Evolutionary conservation across 2,113 vertebrate species (phyloP), one percentile per base, ranked within the genome.

Genomic region (Hippocampus mohnikei): DNA sequence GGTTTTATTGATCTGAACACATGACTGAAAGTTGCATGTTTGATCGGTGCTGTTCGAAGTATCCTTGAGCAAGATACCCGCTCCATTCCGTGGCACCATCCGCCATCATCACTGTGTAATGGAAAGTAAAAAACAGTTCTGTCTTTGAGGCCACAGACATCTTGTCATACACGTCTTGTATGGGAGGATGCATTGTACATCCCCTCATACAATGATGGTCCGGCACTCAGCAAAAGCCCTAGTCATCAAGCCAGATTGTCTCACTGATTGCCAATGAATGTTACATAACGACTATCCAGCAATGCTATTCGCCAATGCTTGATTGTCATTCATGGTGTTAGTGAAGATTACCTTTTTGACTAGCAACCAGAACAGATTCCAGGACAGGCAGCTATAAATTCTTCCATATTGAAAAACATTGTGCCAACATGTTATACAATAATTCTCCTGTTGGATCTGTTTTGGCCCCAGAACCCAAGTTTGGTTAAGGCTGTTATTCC

Each of bases 221-320:
- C 69, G 73, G 21, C 61, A 42, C 10, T 41, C 44, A 61, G 60
- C 46, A 63, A 44, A 67, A 77, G 74, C 11, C 50, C 60, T 27
- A 71, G 65, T 77, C 77, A 77, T 77, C 72, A 80, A 59, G 37
- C 55, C 67, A 73, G 42, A 41, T 81, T 81, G 72, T 84, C 76
- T 82, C 71, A 37, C 78, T 90, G 86, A 88, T 88, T 89, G 80
- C 73, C 83, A 87, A 84, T 73, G 59, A 84, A 80, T 85, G 79
- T 78, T 62, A 69, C 53, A 81, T 71, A 83, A 77, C 48, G 76
- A 65, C 52, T 41, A 64, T 55, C 27, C 58, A 66, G 62, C 37
- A 71, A n/a, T n/a, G n/a, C n/a, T n/a, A n/a, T n/a, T n/a, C 2
- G 12, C 40, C 21, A 20, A 46, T 42, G 33, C 12, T 59, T 64